Evolutionary conservation across 30 jellyfish, hydroid and myxozoan species (phyloP), one percentile per base, ranked within the genome.

Genomic region (Hydractinia echinata): DNA sequence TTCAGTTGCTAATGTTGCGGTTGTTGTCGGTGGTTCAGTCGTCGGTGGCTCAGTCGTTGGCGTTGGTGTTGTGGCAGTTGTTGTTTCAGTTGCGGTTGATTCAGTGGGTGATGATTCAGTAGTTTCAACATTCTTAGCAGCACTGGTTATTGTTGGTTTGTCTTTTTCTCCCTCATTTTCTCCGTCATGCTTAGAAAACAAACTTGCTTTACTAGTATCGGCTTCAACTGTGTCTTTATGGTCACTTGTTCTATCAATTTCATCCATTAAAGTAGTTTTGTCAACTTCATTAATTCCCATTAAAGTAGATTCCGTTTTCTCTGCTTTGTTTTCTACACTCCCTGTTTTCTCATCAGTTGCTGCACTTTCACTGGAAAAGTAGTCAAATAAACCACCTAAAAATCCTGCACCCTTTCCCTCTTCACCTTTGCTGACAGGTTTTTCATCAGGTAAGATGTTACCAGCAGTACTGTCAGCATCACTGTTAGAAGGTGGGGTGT

Each of bases 371-470:
- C 74, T 51, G 39, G 74, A 64, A 64, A 64, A 64, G 74, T 64
- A 64, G 18, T 64, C 74, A 64, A 64, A 64, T n/a, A 64, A n/a
- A 44, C 74, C 74, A n/a, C 74, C 74, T 51, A 64, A 51, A 64
- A 64, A 64, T 6, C 74, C 74, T 1, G 81, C 9, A 7, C 44
- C 44, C 44, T 30, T 30, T 30, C 44, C 44, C 44, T 30, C 44
- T 30, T 30, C 44, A 30, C 44, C 44, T 30, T n/a, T 30, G 44
- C 44, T 30, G 44, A 30, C 44, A 30, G 44, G 44, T 30, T 30
- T 30, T 30, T 30, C 44, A 30, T 30, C 44, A 30, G 44, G 44
- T 30, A 30, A 30, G 44, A 30, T 30, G 44, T 30, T 30, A 30
- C 44, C 44, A 30, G 44, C 44, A 30, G 44, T 30, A 30, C 44